A percentile compares a stretch with the other conserved stretches of the same genome.
Conservation (phyloP, 2,888 invertebrate genomes). For the Drosophila borborema region DNA sequence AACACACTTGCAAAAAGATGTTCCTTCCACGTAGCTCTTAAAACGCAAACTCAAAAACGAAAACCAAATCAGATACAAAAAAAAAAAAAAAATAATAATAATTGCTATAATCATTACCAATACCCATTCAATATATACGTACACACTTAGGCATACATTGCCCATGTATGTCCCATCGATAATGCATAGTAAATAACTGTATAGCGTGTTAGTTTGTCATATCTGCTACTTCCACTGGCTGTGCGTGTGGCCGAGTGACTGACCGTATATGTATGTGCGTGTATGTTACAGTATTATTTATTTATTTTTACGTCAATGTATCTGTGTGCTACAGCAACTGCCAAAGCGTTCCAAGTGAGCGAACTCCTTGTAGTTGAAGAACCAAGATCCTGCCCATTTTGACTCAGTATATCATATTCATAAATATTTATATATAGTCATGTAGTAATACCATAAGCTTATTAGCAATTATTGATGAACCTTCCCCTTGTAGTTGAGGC, state of each 20-base stretch:
- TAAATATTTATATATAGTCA: conserved; percentile 11
- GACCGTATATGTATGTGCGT: conserved; percentile 22
- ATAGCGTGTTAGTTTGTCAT: conserved; percentile 76
- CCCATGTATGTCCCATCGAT: conserved; percentile 56
- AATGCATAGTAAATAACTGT: conserved; percentile 68
- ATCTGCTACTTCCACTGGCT: conserved; percentile 62
- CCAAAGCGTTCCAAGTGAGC: conserved; percentile 60
- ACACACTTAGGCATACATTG: conserved; percentile 22
- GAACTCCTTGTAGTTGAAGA: conserved; percentile 38
- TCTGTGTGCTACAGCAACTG: conserved; percentile 69
- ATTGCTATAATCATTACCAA: conserved; percentile 73
- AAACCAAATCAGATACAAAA: conserved; percentile 31
- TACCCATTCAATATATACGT: conserved; percentile 43
- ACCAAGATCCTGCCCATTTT: conserved; percentile 41
- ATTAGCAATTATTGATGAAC: conserved; percentile 40
- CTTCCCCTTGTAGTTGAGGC: conserved; percentile 36
- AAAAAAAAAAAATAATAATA: conserved; percentile 15
- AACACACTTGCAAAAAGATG: conserved; percentile 41
- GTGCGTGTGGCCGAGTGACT: conserved; percentile 61
- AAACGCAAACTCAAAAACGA: conserved; percentile 27
- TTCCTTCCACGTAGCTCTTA: conserved; percentile 65
- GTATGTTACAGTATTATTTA: conserved; percentile 69
- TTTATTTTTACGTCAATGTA: conserved; percentile 26
- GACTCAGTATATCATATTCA: conserved; percentile 34
- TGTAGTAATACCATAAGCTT: conserved; percentile 27